Base-by-base conservation (phyloP, 2,797 vertebrate species). In the Mormyrus hasselquistii region DNA sequence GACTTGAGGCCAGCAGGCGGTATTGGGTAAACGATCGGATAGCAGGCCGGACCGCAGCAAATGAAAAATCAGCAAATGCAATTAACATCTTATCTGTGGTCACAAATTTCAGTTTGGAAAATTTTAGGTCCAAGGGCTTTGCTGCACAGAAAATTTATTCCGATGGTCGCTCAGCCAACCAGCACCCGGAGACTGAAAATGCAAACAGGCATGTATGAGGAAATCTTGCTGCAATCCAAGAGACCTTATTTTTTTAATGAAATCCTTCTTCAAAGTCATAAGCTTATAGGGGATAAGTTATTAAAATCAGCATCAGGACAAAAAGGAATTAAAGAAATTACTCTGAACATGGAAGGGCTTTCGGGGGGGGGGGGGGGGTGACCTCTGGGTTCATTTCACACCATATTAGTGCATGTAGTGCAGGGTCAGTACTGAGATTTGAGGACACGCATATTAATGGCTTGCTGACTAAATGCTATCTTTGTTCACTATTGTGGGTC, bases 311-410 rank as follows among this genome's bases (percentile, higher is more conserved):
- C 44, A 87, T 29, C 29, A 92, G 90, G 87, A 76, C 55, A 92
- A 91, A 65, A 41, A 88, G 55, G 55, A 93, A 91, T 90, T 90
- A 88, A 90, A 93, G 90, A 89, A 90, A 57, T 82, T 59, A 76
- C 87, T 90, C 89, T 90, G 34, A 91, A 90, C 88, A 92, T 79
- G 87, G 89, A 76, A 62, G 89, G 90, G 90, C 89, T 87, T 50
- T 89, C 85, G 59, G 88, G 88, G 91, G 90, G 88, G 90, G 89
- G 2, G 55, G 55, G 19, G 59, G 8, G 59, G 59, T 65, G 22
- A 92, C 90, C 91, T 91, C 79, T 41, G 90, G 65, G 92, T 92
- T 93, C 92, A 94, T 94, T 92, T 92, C 91, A 93, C 91, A 91
- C 90, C 87, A 83, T 90, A 92, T 94, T 93, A 94, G 93, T 90